Evolutionary conservation across 2,888 invertebrate genomes (phyloP), one percentile per base, ranked within the genome.

Genomic region (Tetropium fuscum): DNA sequence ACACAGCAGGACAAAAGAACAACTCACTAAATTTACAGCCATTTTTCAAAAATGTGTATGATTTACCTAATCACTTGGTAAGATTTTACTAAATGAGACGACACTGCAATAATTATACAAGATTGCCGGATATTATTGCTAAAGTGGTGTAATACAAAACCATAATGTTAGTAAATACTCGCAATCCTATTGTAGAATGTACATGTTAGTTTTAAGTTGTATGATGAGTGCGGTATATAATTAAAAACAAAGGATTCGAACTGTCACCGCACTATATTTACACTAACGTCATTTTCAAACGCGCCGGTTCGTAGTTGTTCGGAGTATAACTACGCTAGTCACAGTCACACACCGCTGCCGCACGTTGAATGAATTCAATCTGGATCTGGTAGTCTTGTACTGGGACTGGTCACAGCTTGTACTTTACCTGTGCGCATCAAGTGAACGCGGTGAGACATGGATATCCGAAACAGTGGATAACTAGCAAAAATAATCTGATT

Each of bases 201-300:
- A 19, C 36, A 8, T 22, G 36, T 48, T 8, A 6, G 11, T 18
- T 11, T 2, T 40, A n/a, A 18, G 19, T 19, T 15, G 18, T 18
- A 34, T n/a, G 27, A 27, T 40, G 16, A 51, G 16, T 36, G 10
- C n/a, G 27, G 25, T n/a, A 8, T 25, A 27, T 27, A 27, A 11
- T 18, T 15, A 51, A 51, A 38, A 51, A 51, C 51, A 40, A 51
- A 48, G 48, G 18, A 48, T 36, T 16, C 22, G 22, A 48, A 48
- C 19, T 48, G 48, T 48, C 48, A 48, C 48, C 51, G 51, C 51
- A 38, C 40, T 51, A 27, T 51, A 40, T 51, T 51, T 51, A 51
- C 51, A 51, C 51, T 51, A 20, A 36, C 41, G 44, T 44, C 34
- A 51, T 27, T 27, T 25, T 51, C 27, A 40, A 51, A 51, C 19